phyloP scores from a whole-genome alignment of 2,888 invertebrate species.

The Caenorhabditis sp. region DNA sequence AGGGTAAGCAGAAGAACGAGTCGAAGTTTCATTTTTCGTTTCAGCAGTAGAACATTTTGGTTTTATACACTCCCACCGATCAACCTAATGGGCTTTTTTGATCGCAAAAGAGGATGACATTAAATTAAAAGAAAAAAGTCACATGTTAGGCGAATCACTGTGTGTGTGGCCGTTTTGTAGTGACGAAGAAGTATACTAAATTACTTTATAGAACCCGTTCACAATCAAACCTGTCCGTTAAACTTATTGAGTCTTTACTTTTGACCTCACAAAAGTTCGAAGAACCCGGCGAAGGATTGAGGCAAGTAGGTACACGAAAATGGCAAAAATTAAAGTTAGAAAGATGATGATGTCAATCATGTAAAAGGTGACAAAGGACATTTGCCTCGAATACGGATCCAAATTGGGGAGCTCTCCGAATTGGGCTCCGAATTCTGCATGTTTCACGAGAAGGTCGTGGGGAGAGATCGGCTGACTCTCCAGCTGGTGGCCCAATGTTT shows the following conservation, averaged over 20 bases:
- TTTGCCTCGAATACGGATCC: slow-evolving; percentile 34
- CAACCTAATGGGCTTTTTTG: too few species aligned
- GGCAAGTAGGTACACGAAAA: neutral
- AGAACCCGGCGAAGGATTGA: neutral
- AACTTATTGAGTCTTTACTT: neutral
- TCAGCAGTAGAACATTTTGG: too few species aligned
- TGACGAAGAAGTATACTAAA: too few species aligned
- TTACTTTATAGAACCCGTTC: too few species aligned
- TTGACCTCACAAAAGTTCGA: neutral
- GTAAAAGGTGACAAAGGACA: slow-evolving; percentile 34
- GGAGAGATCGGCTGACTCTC: slow-evolving; percentile 34
- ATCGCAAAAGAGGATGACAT: too few species aligned
- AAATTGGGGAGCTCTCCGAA: slow-evolving; percentile 31
- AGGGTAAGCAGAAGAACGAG: neutral
- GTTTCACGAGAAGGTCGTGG: slow-evolving; percentile 23
- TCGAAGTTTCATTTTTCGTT: neutral
- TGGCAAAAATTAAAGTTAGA: neutral
- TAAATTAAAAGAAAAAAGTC: too few species aligned
- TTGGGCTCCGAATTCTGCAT: slow-evolving; percentile 36
- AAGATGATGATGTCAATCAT: slow-evolving; percentile 25
- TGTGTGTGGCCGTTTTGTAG: too few species aligned
- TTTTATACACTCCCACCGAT: too few species aligned
- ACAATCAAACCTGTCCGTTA: too few species aligned
- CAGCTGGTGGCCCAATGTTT: slow-evolving; percentile 16
- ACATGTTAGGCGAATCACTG: too few species aligned